Evolutionary conservation across 2,888 invertebrate genomes (phyloP).

Genomic region (Acleris emargana): DNA sequence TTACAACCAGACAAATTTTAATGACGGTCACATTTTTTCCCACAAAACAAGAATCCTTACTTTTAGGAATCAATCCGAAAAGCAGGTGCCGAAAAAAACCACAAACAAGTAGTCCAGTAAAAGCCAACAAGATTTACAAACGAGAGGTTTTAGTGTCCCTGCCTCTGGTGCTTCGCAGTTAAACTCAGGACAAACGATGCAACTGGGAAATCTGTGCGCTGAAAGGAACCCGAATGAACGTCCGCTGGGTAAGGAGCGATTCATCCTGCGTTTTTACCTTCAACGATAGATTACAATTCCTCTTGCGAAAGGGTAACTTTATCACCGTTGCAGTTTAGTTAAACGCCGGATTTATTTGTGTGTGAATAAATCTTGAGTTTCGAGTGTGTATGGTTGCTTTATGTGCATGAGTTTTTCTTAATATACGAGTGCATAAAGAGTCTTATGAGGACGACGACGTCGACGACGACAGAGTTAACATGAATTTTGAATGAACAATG

Average conservation of each 20-base stretch:
- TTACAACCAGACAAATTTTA: too few species aligned
- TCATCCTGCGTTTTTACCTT: slow-evolving; percentile 28
- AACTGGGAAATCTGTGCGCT: slow-evolving; percentile 63
- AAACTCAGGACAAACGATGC: slow-evolving; percentile 62
- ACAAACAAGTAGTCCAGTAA: slow-evolving; percentile 25
- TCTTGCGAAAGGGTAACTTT: slow-evolving; percentile 7
- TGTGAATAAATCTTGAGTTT: background rate
- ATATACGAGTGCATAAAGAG: too few species aligned
- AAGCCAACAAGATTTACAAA: slow-evolving; percentile 48
- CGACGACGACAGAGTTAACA: too few species aligned
- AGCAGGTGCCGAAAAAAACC: background rate
- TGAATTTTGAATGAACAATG: too few species aligned
- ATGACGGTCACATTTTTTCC: too few species aligned
- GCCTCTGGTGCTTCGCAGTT: slow-evolving; percentile 56
- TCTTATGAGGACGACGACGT: too few species aligned
- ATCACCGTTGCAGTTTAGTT: slow-evolving; percentile 2
- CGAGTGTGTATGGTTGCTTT: too few species aligned
- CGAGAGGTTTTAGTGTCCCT: slow-evolving; percentile 50
- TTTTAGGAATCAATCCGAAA: slow-evolving; percentile 4
- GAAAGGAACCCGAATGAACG: slow-evolving; percentile 40
- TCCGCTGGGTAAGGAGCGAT: slow-evolving; percentile 32
- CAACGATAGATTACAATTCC: slow-evolving; percentile 27
- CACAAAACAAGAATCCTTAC: background rate
- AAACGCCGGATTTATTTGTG: slow-evolving; percentile 11
- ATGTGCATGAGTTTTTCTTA: too few species aligned